A percentile compares a stretch with the other conserved stretches of the same genome.
Evolutionary conservation across 2,888 invertebrate genomes (phyloP).

Genomic region (Drymonia ruficornis): DNA sequence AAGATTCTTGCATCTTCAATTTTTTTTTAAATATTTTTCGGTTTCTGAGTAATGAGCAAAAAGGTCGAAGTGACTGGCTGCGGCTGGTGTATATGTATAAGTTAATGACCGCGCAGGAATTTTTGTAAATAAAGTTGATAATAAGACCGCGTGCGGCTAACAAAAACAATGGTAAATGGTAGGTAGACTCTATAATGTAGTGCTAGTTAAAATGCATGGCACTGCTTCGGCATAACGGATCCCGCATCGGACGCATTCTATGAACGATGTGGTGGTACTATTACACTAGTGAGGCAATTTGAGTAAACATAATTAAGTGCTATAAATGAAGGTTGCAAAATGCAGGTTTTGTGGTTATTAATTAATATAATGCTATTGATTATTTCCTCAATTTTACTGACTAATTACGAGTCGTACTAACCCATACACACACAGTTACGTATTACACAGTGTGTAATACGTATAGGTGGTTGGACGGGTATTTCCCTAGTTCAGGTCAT

Average conservation of each 20-base stretch:
- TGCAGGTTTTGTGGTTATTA: too few species aligned
- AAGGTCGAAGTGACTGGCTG: neutral
- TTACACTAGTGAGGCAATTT: slow-evolving; percentile 5
- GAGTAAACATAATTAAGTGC: neutral
- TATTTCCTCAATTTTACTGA: too few species aligned
- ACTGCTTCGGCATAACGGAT: slow-evolving; percentile 26
- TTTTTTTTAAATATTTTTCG: too few species aligned
- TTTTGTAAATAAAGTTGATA: slow-evolving; percentile 15
- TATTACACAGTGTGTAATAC: too few species aligned
- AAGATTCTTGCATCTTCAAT: too few species aligned
- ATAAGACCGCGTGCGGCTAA: slow-evolving; percentile 11
- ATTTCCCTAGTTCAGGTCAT: too few species aligned
- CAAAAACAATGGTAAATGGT: slow-evolving; percentile 10
- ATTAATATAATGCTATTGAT: too few species aligned
- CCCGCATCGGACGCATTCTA: slow-evolving; percentile 19
- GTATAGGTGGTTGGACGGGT: too few species aligned
- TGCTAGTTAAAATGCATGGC: slow-evolving; percentile 35
- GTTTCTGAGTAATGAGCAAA: neutral
- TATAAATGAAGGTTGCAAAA: too few species aligned
- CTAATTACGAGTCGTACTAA: too few species aligned
- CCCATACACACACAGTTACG: too few species aligned
- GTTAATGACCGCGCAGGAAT: neutral
- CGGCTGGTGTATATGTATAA: neutral
- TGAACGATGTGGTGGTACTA: slow-evolving; percentile 12
- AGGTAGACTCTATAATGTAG: too few species aligned